Conservation (phyloP, 2,888 invertebrate genomes). For the Lepidochitona cinerea region DNA sequence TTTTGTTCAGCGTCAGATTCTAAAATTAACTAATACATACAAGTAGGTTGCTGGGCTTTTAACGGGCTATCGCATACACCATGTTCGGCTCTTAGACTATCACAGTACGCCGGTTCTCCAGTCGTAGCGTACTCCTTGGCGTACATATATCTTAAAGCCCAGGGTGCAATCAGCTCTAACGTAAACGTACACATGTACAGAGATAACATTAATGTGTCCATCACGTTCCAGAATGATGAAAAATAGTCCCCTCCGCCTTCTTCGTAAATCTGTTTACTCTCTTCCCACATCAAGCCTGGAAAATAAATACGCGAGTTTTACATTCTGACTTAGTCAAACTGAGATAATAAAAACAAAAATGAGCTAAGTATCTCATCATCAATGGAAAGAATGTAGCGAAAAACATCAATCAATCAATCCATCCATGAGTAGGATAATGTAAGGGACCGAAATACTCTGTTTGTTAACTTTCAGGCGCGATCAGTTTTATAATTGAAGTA, state of each 20-base stretch:
- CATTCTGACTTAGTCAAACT: too few species aligned
- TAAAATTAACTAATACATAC: neutral
- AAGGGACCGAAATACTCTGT: too few species aligned
- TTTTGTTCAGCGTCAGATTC: too few species aligned
- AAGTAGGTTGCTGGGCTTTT: neutral
- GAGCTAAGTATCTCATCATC: too few species aligned
- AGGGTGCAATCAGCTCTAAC: neutral
- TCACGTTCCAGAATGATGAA: constrained; percentile 59
- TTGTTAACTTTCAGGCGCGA: too few species aligned
- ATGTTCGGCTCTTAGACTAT: neutral
- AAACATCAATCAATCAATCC: too few species aligned
- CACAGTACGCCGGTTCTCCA: neutral
- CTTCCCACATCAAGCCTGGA: constrained; percentile 55
- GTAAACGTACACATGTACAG: constrained; percentile 51
- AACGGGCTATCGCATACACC: neutral
- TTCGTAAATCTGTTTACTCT: constrained; percentile 54
- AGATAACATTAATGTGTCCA: constrained; percentile 57
- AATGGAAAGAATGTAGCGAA: too few species aligned
- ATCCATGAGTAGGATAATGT: too few species aligned
- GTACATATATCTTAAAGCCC: neutral
- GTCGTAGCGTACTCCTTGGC: neutral
- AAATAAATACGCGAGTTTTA: too few species aligned
- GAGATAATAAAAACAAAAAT: too few species aligned
- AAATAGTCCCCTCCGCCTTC: constrained; percentile 52
- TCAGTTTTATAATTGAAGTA: too few species aligned